Evolutionary conservation across 1,140 invertebrate genomes (phyloP), one percentile per base, ranked within the genome.

Genomic region (Hylaeus anthracinus): DNA sequence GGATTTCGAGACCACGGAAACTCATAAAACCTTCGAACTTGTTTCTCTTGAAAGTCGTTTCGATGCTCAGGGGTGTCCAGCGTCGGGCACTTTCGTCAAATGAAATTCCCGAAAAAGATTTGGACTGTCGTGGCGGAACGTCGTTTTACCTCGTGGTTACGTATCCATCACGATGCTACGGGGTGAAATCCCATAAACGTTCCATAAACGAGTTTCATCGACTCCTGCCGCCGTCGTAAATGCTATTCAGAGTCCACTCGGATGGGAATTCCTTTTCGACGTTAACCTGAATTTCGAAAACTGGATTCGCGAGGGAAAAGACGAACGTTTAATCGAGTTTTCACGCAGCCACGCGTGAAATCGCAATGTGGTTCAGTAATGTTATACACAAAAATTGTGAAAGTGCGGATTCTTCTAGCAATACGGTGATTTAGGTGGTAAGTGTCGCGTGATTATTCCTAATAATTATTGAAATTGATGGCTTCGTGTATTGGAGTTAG

Each of bases 131-230:
- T 51, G 65, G 9, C 15, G 8, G 15, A 45, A 5, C 39, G 56
- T 43, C 60, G 60, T 60, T 58, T 64, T 3, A 39, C 6, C 39
- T 53, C 45, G 26, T 2, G 10, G 37, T 66, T 53, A n/a, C 41
- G 51, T 73, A 65, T 39, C 71, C 56, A 70, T 73, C 75, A 78
- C 14, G 51, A 12, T 37, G n/a, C 26, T 14, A 51, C 43, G n/a
- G 4, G 60, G 51, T 53, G 26, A 66, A 58, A 37, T 61, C 58
- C 56, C 45, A 63, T 71, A 63, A 67, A 58, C 41, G 53, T 56
- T 48, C 8, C n/a, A 15, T 55, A 74, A 79, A 74, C 70, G 78
- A 60, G 78, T 79, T 66, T 5, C 70, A 73, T 79, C 53, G 71
- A 56, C 61, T 48, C 71, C 26, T 60, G 53, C 61, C 51, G 70